Conservation (phyloP, 2,888 invertebrate genomes). For the Nycteola revayana region DNA sequence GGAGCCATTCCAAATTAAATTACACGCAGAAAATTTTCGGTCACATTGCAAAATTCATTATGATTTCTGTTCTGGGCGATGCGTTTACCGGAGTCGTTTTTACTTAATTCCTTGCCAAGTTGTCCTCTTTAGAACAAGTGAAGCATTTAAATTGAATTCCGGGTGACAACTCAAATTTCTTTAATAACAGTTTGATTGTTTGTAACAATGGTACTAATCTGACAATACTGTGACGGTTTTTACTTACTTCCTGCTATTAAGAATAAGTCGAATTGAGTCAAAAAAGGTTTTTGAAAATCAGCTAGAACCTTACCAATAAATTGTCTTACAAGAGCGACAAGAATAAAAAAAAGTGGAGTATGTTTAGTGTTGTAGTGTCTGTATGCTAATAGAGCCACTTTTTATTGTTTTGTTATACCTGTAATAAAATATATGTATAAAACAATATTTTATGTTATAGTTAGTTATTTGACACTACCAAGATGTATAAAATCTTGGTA, state of each 20-base stretch:
- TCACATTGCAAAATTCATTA: constrained; percentile 65
- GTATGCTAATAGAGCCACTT: too few relatives aligned
- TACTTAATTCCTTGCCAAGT: constrained; percentile 49
- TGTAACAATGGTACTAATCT: constrained; percentile 32
- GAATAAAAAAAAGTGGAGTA: too few relatives aligned
- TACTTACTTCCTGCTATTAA: constrained; percentile 12
- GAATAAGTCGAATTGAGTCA: too few relatives aligned
- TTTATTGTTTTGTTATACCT: too few relatives aligned
- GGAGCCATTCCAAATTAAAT: constrained; percentile 77
- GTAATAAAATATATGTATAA: too few relatives aligned
- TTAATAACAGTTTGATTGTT: constrained; percentile 38
- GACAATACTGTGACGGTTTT: constrained; percentile 9
- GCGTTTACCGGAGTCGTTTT: constrained; percentile 45
- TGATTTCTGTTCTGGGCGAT: constrained; percentile 51
- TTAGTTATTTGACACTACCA: too few relatives aligned
- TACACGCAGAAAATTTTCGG: constrained; percentile 68
- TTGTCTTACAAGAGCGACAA: too few relatives aligned
- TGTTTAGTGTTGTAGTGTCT: too few relatives aligned
- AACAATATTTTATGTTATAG: too few relatives aligned
- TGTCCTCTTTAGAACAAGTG: constrained; percentile 34
- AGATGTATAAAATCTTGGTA: too few relatives aligned
- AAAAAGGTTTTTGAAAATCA: too few relatives aligned
- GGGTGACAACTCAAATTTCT: constrained; percentile 36
- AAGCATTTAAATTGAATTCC: constrained; percentile 39
- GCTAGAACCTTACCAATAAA: too few relatives aligned